Percentiles rank a stretch among this genome's conserved stretches.
phyloP scores from a whole-genome alignment of 1,140 invertebrate genomes.

The Aphaenogaster rudis region DNA sequence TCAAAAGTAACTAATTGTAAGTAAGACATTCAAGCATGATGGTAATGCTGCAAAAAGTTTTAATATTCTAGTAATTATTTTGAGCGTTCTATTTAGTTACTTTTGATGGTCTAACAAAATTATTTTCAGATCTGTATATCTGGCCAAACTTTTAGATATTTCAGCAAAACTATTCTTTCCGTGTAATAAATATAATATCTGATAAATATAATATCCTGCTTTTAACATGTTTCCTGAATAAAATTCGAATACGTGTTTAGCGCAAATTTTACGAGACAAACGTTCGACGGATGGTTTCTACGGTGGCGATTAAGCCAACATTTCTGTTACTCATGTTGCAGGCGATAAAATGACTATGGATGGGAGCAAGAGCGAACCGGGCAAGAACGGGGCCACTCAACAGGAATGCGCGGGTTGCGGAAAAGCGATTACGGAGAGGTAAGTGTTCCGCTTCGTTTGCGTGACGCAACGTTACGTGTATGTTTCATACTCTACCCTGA shows the following conservation, averaged over 20 bases:
- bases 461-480: constrained; percentile 23
- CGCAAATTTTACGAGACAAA: not conserved
- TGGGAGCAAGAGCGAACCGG: constrained; percentile 86
- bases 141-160: no score
- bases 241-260: not conserved
- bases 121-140: no score
- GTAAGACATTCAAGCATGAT: no score
- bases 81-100: no score
- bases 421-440: constrained; percentile 92
- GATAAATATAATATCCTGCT: not conserved
- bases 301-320: not conserved
- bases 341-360: constrained; percentile 87
- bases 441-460: constrained; percentile 62
- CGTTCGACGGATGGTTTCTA: not conserved
- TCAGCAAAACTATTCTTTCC: no score
- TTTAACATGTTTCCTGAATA: not conserved
- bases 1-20: no score
- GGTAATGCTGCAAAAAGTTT: no score
- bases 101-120: no score
- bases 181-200: not conserved
- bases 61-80: no score
- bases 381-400: constrained; percentile 81
- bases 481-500: not conserved
- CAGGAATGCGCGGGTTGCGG: constrained; percentile 93
- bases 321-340: constrained; percentile 35